A percentile compares a stretch with the other conserved stretches of the same genome.
Evolutionary conservation across 2,888 invertebrate genomes (phyloP).

Genomic region (Meliscaeva auricollis): DNA sequence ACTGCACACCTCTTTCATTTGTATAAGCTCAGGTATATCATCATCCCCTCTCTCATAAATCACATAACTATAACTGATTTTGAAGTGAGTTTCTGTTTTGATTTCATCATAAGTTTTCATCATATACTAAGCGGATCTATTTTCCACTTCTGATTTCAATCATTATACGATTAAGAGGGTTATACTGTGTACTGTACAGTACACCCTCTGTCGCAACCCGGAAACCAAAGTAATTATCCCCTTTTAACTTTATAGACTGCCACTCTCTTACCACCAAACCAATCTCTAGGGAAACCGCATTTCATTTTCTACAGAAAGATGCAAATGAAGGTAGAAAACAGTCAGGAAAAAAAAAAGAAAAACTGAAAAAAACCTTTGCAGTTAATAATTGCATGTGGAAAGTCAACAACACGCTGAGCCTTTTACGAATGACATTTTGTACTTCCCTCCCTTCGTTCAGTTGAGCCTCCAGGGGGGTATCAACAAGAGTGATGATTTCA

Average conservation of each 20-base stretch:
- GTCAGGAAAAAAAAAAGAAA: background rate
- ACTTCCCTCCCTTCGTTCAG: background rate
- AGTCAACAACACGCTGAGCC: conserved; percentile 51
- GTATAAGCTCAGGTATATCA: background rate
- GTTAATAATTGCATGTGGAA: conserved; percentile 46
- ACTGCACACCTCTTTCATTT: conserved; percentile 2
- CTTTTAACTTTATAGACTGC: conserved; percentile 10
- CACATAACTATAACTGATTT: conserved; percentile 32
- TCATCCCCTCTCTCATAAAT: background rate
- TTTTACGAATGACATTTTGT: conserved; percentile 30
- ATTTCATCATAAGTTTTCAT: conserved; percentile 23
- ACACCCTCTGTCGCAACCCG: conserved; percentile 17
- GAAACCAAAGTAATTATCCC: conserved; percentile 61
- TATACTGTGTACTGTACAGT: no score
- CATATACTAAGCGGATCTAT: conserved; percentile 12
- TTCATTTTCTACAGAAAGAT: conserved; percentile 7
- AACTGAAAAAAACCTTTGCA: background rate
- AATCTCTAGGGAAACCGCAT: background rate
- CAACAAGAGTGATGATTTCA: conserved; percentile 31
- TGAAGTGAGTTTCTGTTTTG: conserved; percentile 20
- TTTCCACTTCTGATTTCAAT: conserved; percentile 51
- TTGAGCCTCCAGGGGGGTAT: background rate
- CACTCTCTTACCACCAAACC: background rate
- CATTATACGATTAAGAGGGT: conserved; percentile 45
- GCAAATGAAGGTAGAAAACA: conserved; percentile 23